A percentile compares a stretch with the other conserved stretches of the same genome.
These are phyloP conservation scores for Thysanoteuthis rhombus DNA, from an alignment of 2,888 invertebrate species.

Conservation along the genomic window DNA sequence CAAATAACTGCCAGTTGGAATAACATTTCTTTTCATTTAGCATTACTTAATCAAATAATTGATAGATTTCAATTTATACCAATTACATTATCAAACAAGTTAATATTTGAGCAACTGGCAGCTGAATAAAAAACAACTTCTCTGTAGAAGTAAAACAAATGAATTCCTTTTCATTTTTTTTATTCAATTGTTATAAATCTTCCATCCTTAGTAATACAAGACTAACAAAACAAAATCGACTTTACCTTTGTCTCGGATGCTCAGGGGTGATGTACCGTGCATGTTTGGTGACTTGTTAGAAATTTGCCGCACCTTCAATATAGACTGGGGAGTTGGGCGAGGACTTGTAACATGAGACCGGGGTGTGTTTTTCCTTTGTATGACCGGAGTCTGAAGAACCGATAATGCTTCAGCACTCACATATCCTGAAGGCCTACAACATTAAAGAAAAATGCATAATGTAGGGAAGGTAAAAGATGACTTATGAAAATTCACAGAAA, in stretches of 20 bases:
- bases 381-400: slow-evolving; percentile 73
- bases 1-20: no score
- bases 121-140: no score
- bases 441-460: not conserved
- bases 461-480: no score
- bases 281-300: slow-evolving; percentile 42
- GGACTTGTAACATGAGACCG: slow-evolving; percentile 49
- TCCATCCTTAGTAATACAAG: not conserved
- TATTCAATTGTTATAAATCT: no score
- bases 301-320: slow-evolving; percentile 72
- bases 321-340: slow-evolving; percentile 74
- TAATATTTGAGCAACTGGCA: no score
- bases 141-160: no score
- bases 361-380: slow-evolving; percentile 66
- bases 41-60: no score
- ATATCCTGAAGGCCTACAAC: slow-evolving; percentile 39
- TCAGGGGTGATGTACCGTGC: not conserved
- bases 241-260: not conserved
- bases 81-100: no score
- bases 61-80: no score
- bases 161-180: not conserved
- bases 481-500: not conserved
- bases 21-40: no score
- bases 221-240: not conserved
- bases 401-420: slow-evolving; percentile 59